Conservation (phyloP, 2,888 invertebrate genomes). For the Cheilosia vernalis region DNA sequence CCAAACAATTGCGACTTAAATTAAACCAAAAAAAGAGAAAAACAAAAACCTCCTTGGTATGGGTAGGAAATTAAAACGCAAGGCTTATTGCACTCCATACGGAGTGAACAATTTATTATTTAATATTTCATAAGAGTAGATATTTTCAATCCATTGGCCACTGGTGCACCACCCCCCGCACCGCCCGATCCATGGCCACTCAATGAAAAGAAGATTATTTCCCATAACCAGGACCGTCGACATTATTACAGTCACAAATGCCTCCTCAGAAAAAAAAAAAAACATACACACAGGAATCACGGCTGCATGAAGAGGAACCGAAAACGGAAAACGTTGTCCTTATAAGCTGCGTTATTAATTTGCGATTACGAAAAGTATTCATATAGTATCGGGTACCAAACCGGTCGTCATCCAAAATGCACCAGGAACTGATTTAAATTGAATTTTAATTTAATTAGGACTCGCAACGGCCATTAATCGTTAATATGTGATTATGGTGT, state of each 20-base stretch:
- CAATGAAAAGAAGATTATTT: conserved; percentile 17
- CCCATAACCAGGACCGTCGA: conserved; percentile 6
- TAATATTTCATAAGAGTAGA: conserved; percentile 58
- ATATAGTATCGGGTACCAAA: conserved; percentile 45
- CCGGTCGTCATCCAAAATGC: conserved; percentile 9
- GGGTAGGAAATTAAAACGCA: conserved; percentile 37
- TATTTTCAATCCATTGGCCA: conserved; percentile 28
- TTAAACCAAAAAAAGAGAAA: conserved; percentile 20
- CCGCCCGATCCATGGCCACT: background rate
- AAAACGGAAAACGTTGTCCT: conserved; percentile 34
- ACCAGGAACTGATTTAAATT: conserved; percentile 64
- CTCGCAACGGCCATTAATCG: conserved; percentile 67
- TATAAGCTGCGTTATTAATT: conserved; percentile 70
- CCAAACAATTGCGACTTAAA: conserved; percentile 65
- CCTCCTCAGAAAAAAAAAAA: background rate
- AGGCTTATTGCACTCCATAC: conserved; percentile 41
- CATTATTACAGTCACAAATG: background rate
- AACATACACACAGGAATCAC: background rate
- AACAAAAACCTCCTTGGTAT: conserved; percentile 21
- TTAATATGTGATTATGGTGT: conserved; percentile 75
- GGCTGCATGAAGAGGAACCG: conserved; percentile 1
- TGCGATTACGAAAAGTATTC: conserved; percentile 72
- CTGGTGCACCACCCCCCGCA: background rate
- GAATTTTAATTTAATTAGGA: conserved; percentile 75
- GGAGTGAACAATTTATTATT: conserved; percentile 54